Evolutionary conservation across 2,888 invertebrate species (phyloP).

Genomic region (Emmelina monodactyla): DNA sequence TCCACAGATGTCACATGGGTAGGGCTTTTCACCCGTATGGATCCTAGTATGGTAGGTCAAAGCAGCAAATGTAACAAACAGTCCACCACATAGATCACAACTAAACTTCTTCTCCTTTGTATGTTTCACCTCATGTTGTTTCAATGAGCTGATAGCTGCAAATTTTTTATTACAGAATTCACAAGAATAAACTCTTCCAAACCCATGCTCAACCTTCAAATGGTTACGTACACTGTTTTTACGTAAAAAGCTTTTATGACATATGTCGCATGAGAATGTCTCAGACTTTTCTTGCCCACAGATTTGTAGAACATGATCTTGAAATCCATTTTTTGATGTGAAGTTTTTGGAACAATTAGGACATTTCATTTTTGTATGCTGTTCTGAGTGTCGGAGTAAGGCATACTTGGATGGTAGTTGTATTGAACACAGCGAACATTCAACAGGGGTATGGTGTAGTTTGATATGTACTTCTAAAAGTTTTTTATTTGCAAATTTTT

Average conservation of each 20-base stretch:
- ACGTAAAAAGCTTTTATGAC: slow-evolving; percentile 33
- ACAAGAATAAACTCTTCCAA: slow-evolving; percentile 33
- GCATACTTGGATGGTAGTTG: slow-evolving; percentile 36
- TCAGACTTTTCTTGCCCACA: no score
- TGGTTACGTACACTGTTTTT: slow-evolving; percentile 38
- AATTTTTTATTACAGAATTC: slow-evolving; percentile 46
- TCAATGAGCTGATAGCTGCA: slow-evolving; percentile 38
- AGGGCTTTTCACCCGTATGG: slow-evolving; percentile 49
- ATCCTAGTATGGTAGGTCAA: slow-evolving; percentile 40
- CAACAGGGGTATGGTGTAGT: slow-evolving; percentile 28
- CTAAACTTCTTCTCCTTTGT: slow-evolving; percentile 42
- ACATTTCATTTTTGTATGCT: slow-evolving; percentile 35
- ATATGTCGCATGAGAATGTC: slow-evolving; percentile 46
- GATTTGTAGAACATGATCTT: no score
- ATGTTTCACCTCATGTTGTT: slow-evolving; percentile 43
- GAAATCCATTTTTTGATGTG: slow-evolving; percentile 29
- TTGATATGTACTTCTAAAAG: slow-evolving; percentile 33
- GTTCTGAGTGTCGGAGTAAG: slow-evolving; percentile 32
- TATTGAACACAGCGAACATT: slow-evolving; percentile 36
- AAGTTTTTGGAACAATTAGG: slow-evolving; percentile 32
- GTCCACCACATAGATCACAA: slow-evolving; percentile 39
- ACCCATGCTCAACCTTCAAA: slow-evolving; percentile 38
- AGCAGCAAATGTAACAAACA: slow-evolving; percentile 42
- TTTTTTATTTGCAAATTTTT: slow-evolving; percentile 37
- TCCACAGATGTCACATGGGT: slow-evolving; percentile 40